These are phyloP conservation scores for Bucorvus abyssinicus DNA, from an alignment of 2,797 vertebrate genomes.

Conservation along the genomic window DNA sequence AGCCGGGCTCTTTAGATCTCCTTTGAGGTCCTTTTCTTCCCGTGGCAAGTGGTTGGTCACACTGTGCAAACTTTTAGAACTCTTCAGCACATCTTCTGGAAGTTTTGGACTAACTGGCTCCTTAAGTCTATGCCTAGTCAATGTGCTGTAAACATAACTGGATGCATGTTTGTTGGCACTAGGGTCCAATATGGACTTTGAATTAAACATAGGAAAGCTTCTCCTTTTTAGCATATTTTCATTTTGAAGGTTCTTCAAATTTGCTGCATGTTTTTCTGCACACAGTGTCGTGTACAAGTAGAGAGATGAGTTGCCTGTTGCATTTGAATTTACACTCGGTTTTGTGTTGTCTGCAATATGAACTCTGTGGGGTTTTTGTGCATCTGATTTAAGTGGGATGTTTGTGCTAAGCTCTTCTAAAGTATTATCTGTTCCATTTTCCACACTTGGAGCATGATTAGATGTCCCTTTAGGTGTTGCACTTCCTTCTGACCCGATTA, in stretches of 20 bases:
- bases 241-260: slow-evolving; percentile 69
- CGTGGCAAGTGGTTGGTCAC: slow-evolving; percentile 58
- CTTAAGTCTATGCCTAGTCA: slow-evolving; percentile 77
- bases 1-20: slow-evolving; percentile 68
- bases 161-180: slow-evolving; percentile 71
- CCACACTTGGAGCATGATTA: slow-evolving; percentile 38
- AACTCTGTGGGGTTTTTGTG: slow-evolving; percentile 30
- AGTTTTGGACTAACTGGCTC: slow-evolving; percentile 72
- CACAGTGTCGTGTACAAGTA: slow-evolving; percentile 64
- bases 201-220: slow-evolving; percentile 83
- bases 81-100: slow-evolving; percentile 61
- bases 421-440: not conserved
- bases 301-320: slow-evolving; percentile 5
- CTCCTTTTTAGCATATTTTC: slow-evolving; percentile 82
- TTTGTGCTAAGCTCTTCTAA: slow-evolving; percentile 18
- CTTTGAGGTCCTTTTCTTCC: slow-evolving; percentile 78
- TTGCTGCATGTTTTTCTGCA: slow-evolving; percentile 65
- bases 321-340: slow-evolving; percentile 36
- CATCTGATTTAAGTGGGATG: slow-evolving; percentile 19
- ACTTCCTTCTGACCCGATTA: slow-evolving; percentile 75
- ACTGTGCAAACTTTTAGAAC: slow-evolving; percentile 73
- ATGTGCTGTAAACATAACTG: slow-evolving; percentile 80
- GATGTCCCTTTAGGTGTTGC: slow-evolving; percentile 68
- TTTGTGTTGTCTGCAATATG: slow-evolving; percentile 42
- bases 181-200: slow-evolving; percentile 69